Percentiles rank a stretch among this genome's conserved stretches.
phyloP scores from a whole-genome alignment of 2,797 vertebrate species.

The Peromyscus aztecus region DNA sequence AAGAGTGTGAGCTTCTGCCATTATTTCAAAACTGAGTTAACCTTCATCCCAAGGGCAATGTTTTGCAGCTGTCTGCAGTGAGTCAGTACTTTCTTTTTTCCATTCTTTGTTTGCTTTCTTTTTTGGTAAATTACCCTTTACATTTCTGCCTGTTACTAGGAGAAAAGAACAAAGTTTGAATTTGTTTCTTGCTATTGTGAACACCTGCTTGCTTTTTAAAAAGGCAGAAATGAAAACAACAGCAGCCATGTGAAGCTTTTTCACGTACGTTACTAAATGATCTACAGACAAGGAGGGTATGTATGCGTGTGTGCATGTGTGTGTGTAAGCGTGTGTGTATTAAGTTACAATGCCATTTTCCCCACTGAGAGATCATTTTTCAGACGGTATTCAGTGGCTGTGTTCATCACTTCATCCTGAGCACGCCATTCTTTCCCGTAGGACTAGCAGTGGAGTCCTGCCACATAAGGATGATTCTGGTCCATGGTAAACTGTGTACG shows the following conservation, averaged over 20 bases:
- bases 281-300: not conserved
- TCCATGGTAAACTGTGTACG: not conserved
- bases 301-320: not conserved
- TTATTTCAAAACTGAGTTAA: conserved; percentile 82
- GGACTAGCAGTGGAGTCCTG: not conserved
- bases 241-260: not conserved
- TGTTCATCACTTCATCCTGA: not conserved
- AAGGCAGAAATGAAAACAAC: conserved; percentile 73
- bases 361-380: not conserved
- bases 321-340: fast-evolving
- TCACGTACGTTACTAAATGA: not conserved
- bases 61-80: conserved; percentile 80
- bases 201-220: conserved; percentile 61
- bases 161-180: conserved; percentile 44
- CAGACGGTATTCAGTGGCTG: not conserved
- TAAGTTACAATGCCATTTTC: not conserved
- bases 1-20: conserved; percentile 69
- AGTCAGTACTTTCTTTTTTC: conserved; percentile 70
- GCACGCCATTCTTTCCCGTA: not conserved
- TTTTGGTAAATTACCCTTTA: conserved; percentile 79
- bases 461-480: not conserved
- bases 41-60: conserved; percentile 76
- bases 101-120: conserved; percentile 54
- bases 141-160: conserved; percentile 73
- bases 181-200: conserved; percentile 64